Evolutionary conservation across 2,113 vertebrate species (phyloP).

Genomic region (Ctenomys sociabilis): DNA sequence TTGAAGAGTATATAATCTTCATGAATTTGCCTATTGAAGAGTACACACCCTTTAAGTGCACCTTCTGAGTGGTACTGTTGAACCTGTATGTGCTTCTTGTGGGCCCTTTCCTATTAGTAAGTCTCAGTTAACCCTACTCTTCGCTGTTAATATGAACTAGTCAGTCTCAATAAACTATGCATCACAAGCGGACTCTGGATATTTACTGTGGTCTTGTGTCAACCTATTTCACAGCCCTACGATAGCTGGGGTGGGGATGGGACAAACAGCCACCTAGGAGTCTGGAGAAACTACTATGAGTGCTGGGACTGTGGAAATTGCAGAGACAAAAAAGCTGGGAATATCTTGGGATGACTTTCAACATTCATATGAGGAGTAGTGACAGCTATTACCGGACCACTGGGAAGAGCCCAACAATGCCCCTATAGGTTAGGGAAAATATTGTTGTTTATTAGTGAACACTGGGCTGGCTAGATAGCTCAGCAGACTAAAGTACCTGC

Average conservation of each 20-base stretch:
- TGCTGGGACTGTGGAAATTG: not conserved
- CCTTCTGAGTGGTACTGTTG: not conserved
- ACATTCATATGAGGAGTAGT: not conserved
- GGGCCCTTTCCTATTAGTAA: not conserved
- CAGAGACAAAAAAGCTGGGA: not conserved
- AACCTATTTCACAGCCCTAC: not conserved
- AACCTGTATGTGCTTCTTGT: not conserved
- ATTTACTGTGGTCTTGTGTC: not conserved
- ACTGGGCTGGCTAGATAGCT: too few species aligned
- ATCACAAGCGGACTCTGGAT: not conserved
- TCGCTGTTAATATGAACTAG: not conserved
- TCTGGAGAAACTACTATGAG: not conserved
- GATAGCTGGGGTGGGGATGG: not conserved
- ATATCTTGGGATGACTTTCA: not conserved
- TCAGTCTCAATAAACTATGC: not conserved
- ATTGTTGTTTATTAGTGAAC: not conserved
- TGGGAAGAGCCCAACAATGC: not conserved
- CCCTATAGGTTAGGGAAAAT: not conserved
- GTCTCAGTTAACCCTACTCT: not conserved
- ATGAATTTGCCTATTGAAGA: not conserved
- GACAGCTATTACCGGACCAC: not conserved
- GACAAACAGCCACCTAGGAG: not conserved
- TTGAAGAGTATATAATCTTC: not conserved
- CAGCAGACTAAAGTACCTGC: too few species aligned
- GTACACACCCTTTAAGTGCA: not conserved